These are phyloP conservation scores for Leiothrix lutea DNA, from an alignment of 2,113 vertebrate genomes.

Conservation along the genomic window DNA sequence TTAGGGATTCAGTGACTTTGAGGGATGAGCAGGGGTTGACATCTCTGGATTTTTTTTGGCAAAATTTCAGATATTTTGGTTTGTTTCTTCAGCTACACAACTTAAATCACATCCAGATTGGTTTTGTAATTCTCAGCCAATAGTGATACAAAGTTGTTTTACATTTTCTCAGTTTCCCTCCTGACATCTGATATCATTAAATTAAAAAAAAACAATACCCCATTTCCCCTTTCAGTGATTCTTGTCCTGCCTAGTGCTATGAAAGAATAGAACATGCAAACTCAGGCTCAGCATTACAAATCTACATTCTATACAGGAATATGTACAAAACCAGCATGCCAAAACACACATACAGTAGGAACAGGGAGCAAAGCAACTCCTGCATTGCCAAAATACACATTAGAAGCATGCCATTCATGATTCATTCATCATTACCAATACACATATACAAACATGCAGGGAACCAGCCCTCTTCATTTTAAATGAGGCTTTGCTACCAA, in stretches of 20 bases:
- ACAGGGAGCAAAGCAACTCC: background rate
- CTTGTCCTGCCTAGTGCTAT: background rate
- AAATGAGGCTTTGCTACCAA: background rate
- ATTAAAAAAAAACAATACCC: background rate
- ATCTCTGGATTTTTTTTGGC: background rate
- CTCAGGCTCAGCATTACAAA: background rate
- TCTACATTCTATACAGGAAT: background rate
- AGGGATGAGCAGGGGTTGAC: background rate
- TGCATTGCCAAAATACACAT: background rate
- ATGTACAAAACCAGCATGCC: background rate
- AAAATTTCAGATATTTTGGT: background rate
- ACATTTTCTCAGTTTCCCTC: background rate
- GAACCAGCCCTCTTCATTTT: background rate
- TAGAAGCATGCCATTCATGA: background rate
- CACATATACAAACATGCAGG: background rate
- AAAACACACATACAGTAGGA: conserved; percentile 7
- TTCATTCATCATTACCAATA: background rate
- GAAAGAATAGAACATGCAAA: background rate
- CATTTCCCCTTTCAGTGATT: background rate
- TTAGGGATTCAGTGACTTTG: background rate
- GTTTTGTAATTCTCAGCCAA: background rate
- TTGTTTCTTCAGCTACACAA: background rate
- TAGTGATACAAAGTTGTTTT: background rate
- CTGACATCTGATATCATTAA: background rate
- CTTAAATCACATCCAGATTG: background rate